A percentile compares a stretch with the other conserved stretches of the same genome.
Evolutionary conservation across 2,113 vertebrate species (phyloP).

Genomic region (Clarias batrachus): DNA sequence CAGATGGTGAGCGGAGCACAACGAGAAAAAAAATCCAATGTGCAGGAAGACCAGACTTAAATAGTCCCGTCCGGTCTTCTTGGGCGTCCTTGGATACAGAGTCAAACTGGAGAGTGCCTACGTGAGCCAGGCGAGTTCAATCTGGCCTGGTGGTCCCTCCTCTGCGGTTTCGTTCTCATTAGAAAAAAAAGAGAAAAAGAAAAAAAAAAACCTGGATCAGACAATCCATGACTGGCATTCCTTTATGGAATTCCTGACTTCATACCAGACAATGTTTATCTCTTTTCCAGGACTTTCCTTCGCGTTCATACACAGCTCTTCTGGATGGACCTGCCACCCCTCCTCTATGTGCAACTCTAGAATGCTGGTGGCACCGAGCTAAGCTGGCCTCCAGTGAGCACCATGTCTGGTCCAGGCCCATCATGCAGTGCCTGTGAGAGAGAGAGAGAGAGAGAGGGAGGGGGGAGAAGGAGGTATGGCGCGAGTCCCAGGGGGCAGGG

Average conservation of each 20-base stretch:
- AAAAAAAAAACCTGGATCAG: conserved; percentile 25
- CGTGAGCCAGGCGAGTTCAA: conserved; percentile 24
- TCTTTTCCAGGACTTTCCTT: conserved; percentile 62
- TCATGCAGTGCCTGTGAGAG: conserved; percentile 77
- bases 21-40: conserved; percentile 28
- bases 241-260: not conserved
- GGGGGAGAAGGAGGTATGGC: conserved; percentile 84
- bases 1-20: conserved; percentile 22
- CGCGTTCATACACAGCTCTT: conserved; percentile 73
- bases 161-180: not conserved
- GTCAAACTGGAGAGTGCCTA: conserved; percentile 10
- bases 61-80: conserved; percentile 35
- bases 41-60: conserved; percentile 29
- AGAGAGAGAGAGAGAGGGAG: conserved; percentile 68
- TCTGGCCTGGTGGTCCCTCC: conserved; percentile 11
- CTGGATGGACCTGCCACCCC: conserved; percentile 85
- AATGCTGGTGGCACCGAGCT: conserved; percentile 30
- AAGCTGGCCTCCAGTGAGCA: conserved; percentile 34
- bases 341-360: conserved; percentile 41
- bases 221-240: conserved; percentile 33
- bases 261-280: conserved; percentile 15
- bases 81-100: conserved; percentile 33
- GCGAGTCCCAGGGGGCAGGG: conserved; percentile 85
- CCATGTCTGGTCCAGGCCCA: conserved; percentile 64
- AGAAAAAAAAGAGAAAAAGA: conserved; percentile 15